Evolutionary conservation across 2,113 vertebrate genomes (phyloP), one percentile per base, ranked within the genome.

Genomic region (Brachyhypopomus gauderio): DNA sequence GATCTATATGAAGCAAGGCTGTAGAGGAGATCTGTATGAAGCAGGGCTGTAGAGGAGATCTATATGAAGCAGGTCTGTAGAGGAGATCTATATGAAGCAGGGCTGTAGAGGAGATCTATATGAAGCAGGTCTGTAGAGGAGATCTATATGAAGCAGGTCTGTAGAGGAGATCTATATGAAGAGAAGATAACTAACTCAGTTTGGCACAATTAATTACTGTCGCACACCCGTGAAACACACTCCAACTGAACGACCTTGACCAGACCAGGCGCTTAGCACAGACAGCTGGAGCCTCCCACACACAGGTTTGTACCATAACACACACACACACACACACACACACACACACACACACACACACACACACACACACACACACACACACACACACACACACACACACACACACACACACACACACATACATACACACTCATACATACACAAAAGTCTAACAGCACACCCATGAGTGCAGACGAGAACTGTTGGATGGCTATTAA

Each of bases 201-300:
- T 30, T 17, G 25, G 83, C 81, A 78, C 84, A 78, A 85, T 87
- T 87, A 86, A 88, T 88, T 85, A 87, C 86, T 80, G 84, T 86
- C 88, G 79, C 63, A 82, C 60, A 58, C 59, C 70, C 78, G 58
- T 72, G 22, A 81, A 84, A 82, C 73, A 77, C 72, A 75, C 78
- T 83, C 81, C 77, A 82, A 77, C 63, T 30, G 22, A 52, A 84
- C 70, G 87, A 86, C 88, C 86, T 87, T 88, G 86, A 87, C 85
- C 81, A 48, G 55, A 59, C 69, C 81, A 75, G 85, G 82, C 19
- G 80, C 83, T 80, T 80, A 4, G 45, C 79, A 56, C 73, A 3
- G 75, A 70, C 79, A 75, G 85, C 79, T 78, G 79, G 83, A 86
- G 72, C 67, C 72, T 76, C 66, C 78, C 70, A 45, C 66, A 80